Base-by-base conservation (phyloP, 2,797 vertebrate species). In the Nannoperca obscura region DNA sequence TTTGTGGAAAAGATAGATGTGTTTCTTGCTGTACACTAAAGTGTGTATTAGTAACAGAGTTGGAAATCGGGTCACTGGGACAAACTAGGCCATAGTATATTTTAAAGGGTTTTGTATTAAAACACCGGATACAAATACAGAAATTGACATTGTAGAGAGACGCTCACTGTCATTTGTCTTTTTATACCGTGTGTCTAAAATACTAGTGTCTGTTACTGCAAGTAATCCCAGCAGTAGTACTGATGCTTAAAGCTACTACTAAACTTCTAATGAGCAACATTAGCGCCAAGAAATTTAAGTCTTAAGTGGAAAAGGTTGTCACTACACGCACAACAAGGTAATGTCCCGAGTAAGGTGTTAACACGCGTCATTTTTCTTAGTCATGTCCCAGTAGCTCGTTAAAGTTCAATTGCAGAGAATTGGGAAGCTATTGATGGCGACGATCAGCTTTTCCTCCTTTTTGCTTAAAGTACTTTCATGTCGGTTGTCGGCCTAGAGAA, bases 131-230 rank as follows among this genome's bases (percentile, higher is more conserved):
- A 49, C 10, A 38, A n/a, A 47, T 22, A 10, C 11, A 68, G n/a
- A 11, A 61, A 10, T 50, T 32, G 7, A 24, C 46, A 8, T 42
- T 63, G 17, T 36, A 14, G 34, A 63, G 22, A 14, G 34, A 63
- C 19, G 36, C 19, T 32, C 19, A 12, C 50, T 68, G 36, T 62
- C 32, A 54, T 40, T 80, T 59, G 27, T 57, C 27, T 24, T 59
- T 59, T 44, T 36, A 49, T 4, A 17, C 22, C 7, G 13, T 8
- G 3, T n/a, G n/a, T n/a, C n/a, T n/a, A 49, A 49, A 47, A 47
- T 17, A 38, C 46, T 27, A 38, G 38, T 55, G 24, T n/a, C 50
- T 57, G n/a, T 20, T 36, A 30, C 64, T 67, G 6, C 3, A n/a
- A 32, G 42, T 52, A n/a, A 74, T 54, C 13, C 19, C 13, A 22